phyloP scores from a whole-genome alignment of 2,888 invertebrate genomes.

The Mesorhabditis belari region DNA sequence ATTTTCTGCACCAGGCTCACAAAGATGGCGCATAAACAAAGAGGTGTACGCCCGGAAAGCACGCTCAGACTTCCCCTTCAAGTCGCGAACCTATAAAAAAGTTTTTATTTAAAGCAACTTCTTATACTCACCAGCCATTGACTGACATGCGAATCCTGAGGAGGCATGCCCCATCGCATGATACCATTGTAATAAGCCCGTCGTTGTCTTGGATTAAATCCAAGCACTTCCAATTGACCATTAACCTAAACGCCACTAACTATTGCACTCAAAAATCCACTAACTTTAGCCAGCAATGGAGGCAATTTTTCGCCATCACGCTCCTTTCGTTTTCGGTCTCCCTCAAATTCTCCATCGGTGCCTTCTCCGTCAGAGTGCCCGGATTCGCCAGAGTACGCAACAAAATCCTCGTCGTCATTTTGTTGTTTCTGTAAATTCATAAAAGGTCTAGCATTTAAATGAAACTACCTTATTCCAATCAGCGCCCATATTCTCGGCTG shows the following conservation, averaged over 20 bases:
- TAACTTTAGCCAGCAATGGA: slow-evolving; percentile 89
- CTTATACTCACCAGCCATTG: slow-evolving; percentile 90
- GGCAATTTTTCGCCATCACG: slow-evolving; percentile 81
- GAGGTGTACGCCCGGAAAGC: slow-evolving; percentile 91
- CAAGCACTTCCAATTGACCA: slow-evolving; percentile 67
- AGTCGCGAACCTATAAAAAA: slow-evolving; percentile 66
- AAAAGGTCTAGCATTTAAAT: background rate
- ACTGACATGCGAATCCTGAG: slow-evolving; percentile 96
- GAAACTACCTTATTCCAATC: slow-evolving; percentile 36
- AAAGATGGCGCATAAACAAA: slow-evolving; percentile 96
- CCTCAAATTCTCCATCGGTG: slow-evolving; percentile 92
- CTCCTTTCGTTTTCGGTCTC: slow-evolving; percentile 55
- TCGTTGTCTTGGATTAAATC: slow-evolving; percentile 94
- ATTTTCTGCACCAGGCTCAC: slow-evolving; percentile 98
- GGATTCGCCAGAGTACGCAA: slow-evolving; percentile 22
- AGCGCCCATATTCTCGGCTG: slow-evolving; percentile 46
- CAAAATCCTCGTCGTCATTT: slow-evolving; percentile 28
- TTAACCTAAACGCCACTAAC: slow-evolving; percentile 58
- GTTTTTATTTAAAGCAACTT: too few relatives aligned
- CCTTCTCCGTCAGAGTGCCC: slow-evolving; percentile 71
- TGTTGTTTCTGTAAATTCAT: slow-evolving; percentile 15
- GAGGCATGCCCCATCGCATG: slow-evolving; percentile 99
- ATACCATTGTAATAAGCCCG: slow-evolving; percentile 99
- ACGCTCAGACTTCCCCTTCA: slow-evolving; percentile 92
- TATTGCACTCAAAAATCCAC: slow-evolving; percentile 67